Percentiles rank a stretch among this genome's conserved stretches.
phyloP scores from a whole-genome alignment of 2,888 invertebrate genomes.

The Flabesymbios commensalis region DNA sequence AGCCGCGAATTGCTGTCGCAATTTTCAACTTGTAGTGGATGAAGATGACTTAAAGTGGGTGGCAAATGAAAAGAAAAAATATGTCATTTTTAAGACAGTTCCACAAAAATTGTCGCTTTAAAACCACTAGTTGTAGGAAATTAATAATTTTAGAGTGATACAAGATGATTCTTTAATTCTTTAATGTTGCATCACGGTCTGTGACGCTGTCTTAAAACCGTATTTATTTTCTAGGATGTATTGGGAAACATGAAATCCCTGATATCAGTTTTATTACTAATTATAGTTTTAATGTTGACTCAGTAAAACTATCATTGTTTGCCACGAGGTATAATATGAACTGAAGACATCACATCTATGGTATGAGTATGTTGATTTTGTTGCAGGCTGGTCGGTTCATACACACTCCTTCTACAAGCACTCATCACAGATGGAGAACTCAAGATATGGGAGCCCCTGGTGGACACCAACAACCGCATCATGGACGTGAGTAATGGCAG shows the following conservation, averaged over 20 bases:
- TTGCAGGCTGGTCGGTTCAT: constrained; percentile 21
- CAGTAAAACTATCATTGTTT: not conserved
- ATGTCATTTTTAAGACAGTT: no score
- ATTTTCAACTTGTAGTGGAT: no score
- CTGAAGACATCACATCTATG: not conserved
- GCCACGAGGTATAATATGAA: not conserved
- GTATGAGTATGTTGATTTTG: not conserved
- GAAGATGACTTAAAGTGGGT: no score
- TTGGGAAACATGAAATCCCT: not conserved
- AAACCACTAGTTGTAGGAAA: no score
- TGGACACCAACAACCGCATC: constrained; percentile 73
- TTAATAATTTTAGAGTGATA: no score
- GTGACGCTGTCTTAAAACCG: no score
- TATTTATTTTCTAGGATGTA: no score
- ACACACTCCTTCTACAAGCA: constrained; percentile 70
- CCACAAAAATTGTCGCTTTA: no score
- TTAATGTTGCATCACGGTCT: no score
- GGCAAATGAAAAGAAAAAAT: no score
- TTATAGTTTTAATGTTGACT: not conserved
- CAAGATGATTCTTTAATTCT: no score
- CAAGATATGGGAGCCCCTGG: constrained; percentile 71
- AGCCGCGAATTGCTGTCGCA: no score
- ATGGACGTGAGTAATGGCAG: constrained; percentile 70
- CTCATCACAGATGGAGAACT: constrained; percentile 70
- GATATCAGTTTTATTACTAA: not conserved